Evolutionary conservation across 2,888 invertebrate genomes (phyloP), one percentile per base, ranked within the genome.

Genomic region (Drosophila nr. perissopoda): DNA sequence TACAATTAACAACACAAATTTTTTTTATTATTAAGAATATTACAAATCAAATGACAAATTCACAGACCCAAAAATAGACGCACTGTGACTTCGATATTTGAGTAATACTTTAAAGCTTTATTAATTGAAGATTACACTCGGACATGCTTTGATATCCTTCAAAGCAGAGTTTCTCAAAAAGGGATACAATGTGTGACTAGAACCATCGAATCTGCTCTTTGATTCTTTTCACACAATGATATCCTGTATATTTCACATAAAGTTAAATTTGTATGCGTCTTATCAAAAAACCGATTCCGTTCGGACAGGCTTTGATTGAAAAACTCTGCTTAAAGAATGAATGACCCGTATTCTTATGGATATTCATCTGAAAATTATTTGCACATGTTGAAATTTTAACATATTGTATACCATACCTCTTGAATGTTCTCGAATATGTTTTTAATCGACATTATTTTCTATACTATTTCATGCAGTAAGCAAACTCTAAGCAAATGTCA

Each of bases 61-160:
- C 85, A 82, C 82, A 83, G 84, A 89, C 91, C 89, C 86, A 89
- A 91, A 81, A 82, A 76, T 82, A 77, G 81, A 79, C 77, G 82
- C 42, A 76, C 79, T 79, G 81, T 72, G 86, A 82, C 77, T 74
- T 79, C 79, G 79, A 69, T 70, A 68, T 71, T 85, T 88, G 79
- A 73, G 70, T 77, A 83, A 89, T 91, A 83, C 73, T 66, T 63
- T 36, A 42, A 65, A 56, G 52, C 6, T 36, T 40, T 42, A 31
- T 31, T 61, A 42, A 46, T 29, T 51, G 21, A 13, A 31, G 13
- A 49, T 1, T 25, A 25, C 10, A 10, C n/a, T 38, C 11, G 7
- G 11, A 59, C 4, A 34, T 33, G 4, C 18, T 4, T 11, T 8
- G n/a, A 34, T 2, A 29, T 60, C 21, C 8, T 25, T n/a, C 42